Conservation (phyloP, 2,113 vertebrate species). For the Entomyzon cyanotis region DNA sequence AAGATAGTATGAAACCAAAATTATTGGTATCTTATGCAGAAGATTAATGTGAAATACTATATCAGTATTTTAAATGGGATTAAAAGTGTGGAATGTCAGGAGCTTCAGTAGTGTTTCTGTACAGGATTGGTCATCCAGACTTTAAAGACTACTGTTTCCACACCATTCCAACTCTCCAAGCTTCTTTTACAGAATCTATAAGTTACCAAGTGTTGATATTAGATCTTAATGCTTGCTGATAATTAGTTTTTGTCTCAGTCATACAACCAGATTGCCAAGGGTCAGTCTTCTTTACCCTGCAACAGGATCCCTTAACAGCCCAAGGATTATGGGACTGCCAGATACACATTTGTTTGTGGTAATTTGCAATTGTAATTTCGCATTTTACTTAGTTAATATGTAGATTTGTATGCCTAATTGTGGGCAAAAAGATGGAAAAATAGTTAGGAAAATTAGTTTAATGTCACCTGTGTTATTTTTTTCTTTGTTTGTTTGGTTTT, state of each 20-base stretch:
- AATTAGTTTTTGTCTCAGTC: neutral
- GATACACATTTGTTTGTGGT: neutral
- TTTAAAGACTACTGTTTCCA: neutral
- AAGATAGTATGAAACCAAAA: neutral
- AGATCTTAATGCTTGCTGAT: neutral
- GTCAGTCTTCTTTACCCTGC: neutral
- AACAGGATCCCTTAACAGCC: neutral
- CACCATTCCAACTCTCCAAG: neutral
- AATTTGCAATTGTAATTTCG: neutral
- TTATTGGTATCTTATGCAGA: neutral
- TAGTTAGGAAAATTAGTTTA: neutral
- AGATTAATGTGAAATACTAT: neutral
- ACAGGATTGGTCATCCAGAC: neutral
- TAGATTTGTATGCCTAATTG: neutral
- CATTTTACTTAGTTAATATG: neutral
- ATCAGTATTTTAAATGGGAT: neutral
- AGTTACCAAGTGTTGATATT: neutral
- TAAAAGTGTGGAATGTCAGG: neutral
- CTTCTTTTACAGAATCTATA: neutral
- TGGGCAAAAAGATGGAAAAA: neutral
- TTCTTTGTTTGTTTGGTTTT: neutral
- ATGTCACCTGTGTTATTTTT: neutral
- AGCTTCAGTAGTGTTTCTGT: neutral
- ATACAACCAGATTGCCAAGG: neutral
- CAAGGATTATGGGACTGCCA: neutral